Base-by-base conservation (phyloP, 2,113 vertebrate genomes). In the Trichechus manatus region DNA sequence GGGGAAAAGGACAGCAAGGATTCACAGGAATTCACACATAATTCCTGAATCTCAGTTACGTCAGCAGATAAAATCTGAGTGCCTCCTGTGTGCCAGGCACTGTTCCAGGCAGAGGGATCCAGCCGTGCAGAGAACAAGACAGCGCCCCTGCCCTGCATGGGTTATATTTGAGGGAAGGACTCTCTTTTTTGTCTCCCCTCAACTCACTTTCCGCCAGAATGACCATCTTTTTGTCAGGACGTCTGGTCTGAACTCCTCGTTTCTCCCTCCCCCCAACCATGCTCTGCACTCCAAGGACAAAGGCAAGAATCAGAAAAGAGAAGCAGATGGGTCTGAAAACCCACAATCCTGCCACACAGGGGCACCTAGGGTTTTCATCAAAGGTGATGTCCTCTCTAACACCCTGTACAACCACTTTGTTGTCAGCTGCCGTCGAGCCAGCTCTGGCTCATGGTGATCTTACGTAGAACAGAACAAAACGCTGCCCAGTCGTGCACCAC, bases 261-360 rank as follows among this genome's bases (percentile, higher is more conserved):
- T n/a, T 42, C 84, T 47, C 39, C 61, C 47, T 83, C 75, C 29
- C 39, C 17, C 22, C 25, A 33, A 53, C 42, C 66, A 22, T 23
- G 29, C 20, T 53, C 59, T 63, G 22, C 2, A 68, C 22, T 9
- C 31, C 77, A 19, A 50, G 44, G 78, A 66, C 61, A 77, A 56
- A 56, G 39, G 22, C 61, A 31, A 53, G 25, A 44, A 4, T 2
- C 0, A 0, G 27, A 72, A 66, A 25, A 27, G 29, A 42, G 23
- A 29, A 83, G 64, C 27, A 47, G 36, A 14, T 6, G 56, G 13
- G 17, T 22, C 42, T 29, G 44, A n/a, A 90, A 66, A 53, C 13
- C 9, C 11, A 63, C 33, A n/a, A 15, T 6, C 15, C 33, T 6
- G 6, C 68, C 44, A 3, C 3, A 0, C 14, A 63, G 78, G 36